These are phyloP conservation scores for Saccostrea cuccullata DNA, from an alignment of 1,140 invertebrate species.

Conservation along the genomic window DNA sequence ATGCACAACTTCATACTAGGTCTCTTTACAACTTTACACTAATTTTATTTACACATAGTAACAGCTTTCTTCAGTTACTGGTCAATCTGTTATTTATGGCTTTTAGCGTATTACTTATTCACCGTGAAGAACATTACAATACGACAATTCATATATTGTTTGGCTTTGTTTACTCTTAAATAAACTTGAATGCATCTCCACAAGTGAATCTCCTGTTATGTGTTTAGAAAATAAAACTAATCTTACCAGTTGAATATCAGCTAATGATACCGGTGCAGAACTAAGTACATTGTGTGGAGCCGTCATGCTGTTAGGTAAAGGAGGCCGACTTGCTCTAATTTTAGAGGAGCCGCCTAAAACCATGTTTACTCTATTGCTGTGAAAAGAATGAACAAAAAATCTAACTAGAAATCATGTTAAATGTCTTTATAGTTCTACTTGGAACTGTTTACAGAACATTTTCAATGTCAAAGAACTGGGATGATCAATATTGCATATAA, in stretches of 20 bases:
- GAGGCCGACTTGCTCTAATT: slow-evolving; percentile 70
- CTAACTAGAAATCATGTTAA: neutral
- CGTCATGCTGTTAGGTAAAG: slow-evolving; percentile 81
- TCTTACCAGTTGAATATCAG: slow-evolving; percentile 82
- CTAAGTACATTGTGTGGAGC: slow-evolving; percentile 82
- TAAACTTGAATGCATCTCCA: neutral
- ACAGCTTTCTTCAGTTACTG: too few relatives aligned
- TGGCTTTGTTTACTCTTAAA: neutral
- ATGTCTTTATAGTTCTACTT: neutral
- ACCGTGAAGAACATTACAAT: neutral
- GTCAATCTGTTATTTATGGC: neutral
- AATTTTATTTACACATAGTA: too few relatives aligned
- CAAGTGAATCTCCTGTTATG: neutral
- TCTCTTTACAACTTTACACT: neutral
- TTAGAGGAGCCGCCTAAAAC: slow-evolving; percentile 60
- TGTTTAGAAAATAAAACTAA: neutral
- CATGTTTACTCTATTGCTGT: slow-evolving; percentile 63
- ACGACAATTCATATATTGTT: neutral
- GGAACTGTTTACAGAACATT: too few relatives aligned
- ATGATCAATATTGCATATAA: too few relatives aligned
- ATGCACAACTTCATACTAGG: neutral
- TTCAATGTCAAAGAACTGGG: too few relatives aligned
- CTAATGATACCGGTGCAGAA: slow-evolving; percentile 79
- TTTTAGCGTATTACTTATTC: neutral
- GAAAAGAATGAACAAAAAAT: neutral